Evolutionary conservation across 2,888 invertebrate genomes (phyloP).

Genomic region (Tachina lurida): DNA sequence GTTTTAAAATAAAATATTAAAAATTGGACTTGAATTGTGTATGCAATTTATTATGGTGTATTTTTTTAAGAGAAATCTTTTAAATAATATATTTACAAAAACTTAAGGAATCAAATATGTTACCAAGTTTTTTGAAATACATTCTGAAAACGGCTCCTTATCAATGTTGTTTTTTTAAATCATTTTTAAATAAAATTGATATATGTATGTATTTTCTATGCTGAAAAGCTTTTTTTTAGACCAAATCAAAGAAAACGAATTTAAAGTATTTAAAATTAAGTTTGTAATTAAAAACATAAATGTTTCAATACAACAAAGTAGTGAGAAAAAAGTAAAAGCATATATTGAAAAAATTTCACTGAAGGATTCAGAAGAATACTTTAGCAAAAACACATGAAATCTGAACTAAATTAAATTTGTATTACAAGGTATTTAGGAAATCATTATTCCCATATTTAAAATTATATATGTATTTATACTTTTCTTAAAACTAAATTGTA

Average conservation of each 20-base stretch:
- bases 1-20: slow-evolving; percentile 28
- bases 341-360: background rate
- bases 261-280: background rate
- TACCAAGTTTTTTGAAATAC: background rate
- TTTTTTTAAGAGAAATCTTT: background rate
- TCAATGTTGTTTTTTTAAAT: background rate
- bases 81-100: slow-evolving; percentile 67
- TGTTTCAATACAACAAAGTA: slow-evolving; percentile 14
- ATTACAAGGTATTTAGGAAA: slow-evolving; percentile 5
- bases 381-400: background rate
- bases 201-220: too few species aligned
- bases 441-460: slow-evolving; percentile 35
- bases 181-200: too few species aligned
- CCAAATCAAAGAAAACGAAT: slow-evolving; percentile 2
- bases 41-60: background rate
- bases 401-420: background rate
- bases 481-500: slow-evolving; percentile 33
- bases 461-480: slow-evolving; percentile 15
- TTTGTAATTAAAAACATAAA: slow-evolving; percentile 10
- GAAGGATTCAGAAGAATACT: background rate
- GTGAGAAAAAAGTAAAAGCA: slow-evolving; percentile 29
- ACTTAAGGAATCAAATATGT: background rate
- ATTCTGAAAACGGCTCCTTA: background rate
- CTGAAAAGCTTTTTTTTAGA: background rate
- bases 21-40: background rate